A percentile compares a stretch with the other conserved stretches of the same genome.
These are phyloP conservation scores for Xanthorhoe designata DNA, from an alignment of 2,888 invertebrate genomes.

Conservation along the genomic window DNA sequence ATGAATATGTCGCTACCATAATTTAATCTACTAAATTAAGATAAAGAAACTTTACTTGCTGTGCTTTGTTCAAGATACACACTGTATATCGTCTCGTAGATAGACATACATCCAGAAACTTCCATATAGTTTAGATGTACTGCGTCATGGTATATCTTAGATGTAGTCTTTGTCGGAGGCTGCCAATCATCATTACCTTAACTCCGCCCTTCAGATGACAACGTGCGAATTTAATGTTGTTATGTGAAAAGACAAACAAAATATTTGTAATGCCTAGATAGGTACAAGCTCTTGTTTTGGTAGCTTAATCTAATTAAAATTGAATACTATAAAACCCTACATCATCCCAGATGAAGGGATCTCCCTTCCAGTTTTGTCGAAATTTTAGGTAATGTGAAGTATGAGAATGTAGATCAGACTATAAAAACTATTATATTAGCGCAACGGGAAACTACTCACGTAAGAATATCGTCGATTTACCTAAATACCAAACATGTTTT, in stretches of 20 bases:
- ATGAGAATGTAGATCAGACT: too few relatives aligned
- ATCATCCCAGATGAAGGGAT: too few relatives aligned
- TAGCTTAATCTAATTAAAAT: too few relatives aligned
- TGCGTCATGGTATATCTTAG: too few relatives aligned
- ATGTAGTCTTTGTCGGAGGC: constrained; percentile 11
- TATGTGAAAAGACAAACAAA: background rate
- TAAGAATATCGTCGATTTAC: too few relatives aligned
- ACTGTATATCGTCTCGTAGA: background rate
- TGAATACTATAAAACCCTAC: too few relatives aligned
- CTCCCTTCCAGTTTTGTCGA: too few relatives aligned
- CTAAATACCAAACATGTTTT: too few relatives aligned
- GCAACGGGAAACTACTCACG: too few relatives aligned
- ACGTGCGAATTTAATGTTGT: background rate
- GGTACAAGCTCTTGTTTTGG: too few relatives aligned
- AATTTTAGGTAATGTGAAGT: too few relatives aligned
- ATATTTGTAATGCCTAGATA: background rate
- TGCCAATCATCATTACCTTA: constrained; percentile 20
- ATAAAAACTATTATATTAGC: too few relatives aligned
- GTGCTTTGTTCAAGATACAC: background rate
- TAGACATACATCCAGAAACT: background rate
- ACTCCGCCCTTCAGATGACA: constrained; percentile 2
- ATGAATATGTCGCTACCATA: background rate
- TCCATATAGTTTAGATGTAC: background rate
- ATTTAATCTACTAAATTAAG: background rate
- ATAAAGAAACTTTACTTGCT: background rate